Conservation (phyloP, 2,797 vertebrate genomes). For the Margarornis squamiger region DNA sequence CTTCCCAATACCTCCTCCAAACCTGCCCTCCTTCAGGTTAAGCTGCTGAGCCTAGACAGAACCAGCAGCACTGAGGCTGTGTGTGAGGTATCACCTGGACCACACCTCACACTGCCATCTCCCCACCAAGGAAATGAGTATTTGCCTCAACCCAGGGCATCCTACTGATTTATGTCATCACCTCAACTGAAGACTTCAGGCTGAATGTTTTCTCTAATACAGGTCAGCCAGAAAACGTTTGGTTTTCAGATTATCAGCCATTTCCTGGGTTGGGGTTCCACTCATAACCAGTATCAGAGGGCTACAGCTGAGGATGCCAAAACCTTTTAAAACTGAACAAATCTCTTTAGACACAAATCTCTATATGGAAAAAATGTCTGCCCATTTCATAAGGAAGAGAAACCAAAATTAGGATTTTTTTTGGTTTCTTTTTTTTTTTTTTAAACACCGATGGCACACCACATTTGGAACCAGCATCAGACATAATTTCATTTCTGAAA, state of each 20-base stretch:
- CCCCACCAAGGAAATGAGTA: background rate
- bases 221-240: background rate
- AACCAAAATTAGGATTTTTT: background rate
- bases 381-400: background rate
- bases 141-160: background rate
- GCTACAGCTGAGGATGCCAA: background rate
- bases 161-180: background rate
- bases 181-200: background rate
- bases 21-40: background rate
- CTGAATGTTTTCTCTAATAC: background rate
- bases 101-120: background rate
- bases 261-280: background rate
- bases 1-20: background rate
- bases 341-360: background rate
- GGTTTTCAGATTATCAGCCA: background rate
- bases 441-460: background rate
- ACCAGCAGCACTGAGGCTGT: background rate
- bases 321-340: background rate
- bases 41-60: background rate
- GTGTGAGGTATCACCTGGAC: no score
- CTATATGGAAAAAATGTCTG: background rate
- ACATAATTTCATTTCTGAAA: background rate
- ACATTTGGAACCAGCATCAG: background rate
- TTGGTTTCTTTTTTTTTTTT: no score
- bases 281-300: background rate